Base-by-base conservation (phyloP, 2,888 invertebrate species). In the Sinohyriopsis cumingii region DNA sequence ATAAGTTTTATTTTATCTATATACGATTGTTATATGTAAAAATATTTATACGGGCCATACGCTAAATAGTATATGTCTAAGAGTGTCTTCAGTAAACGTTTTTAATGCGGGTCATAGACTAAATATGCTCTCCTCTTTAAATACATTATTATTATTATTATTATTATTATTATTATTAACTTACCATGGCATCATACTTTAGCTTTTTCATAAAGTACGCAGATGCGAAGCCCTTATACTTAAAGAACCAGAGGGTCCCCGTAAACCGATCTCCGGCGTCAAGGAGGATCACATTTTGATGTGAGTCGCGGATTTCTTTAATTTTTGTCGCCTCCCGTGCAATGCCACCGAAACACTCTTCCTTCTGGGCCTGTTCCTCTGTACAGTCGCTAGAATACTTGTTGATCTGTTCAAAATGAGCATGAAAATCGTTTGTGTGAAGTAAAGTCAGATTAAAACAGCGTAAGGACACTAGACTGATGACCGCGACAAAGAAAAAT, bases 201-300 rank as follows among this genome's bases (percentile, higher is more conserved):
- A 97, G 88, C 20, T 93, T 91, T 86, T 96, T 95, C 76, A 96
- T 91, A 86, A 97, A 95, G 68, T 93, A 93, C 0, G 94, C 92
- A 0, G 95, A 94, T 18, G 95, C 94, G 82, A 93, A 92, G 93
- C 95, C 95, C 83, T 95, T 95, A 91, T 94, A 95, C 12, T 95
- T 90, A 9, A 94, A 93, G 91, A 94, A 97, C 95, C 95, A 97
- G 0, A 94, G 92, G 0, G 95, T 95, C 0, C 97, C 97, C 1
- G 95, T 95, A 89, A 94, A 97, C 0, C 95, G 96, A 89, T 97
- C 97, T 0, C 97, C 97, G 1, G 96, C 97, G 86, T 96, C 96
- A 20, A 97, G 91, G 87, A 95, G 96, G 7, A 97, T 86, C 0
- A 94, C 94, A 92, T 93, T 28, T 92, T 93, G 20, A 22, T 73